Evolutionary conservation across 2,113 vertebrate genomes (phyloP), one percentile per base, ranked within the genome.

Genomic region (Poeciliopsis turrubarensis): DNA sequence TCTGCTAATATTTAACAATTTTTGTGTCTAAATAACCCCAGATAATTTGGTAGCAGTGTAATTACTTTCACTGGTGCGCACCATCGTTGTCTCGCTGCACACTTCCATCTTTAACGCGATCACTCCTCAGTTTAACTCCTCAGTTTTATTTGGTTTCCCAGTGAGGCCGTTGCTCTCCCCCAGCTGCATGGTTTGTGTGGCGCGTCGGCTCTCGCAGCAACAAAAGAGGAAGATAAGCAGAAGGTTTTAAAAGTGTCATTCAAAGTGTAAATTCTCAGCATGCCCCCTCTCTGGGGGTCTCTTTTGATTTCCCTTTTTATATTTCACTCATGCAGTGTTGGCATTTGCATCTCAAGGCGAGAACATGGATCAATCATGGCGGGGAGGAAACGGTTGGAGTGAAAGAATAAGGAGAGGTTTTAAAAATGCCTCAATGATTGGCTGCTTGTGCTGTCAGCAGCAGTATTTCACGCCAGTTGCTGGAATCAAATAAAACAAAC

Each of bases 371-470:
- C 86, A 87, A 79, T 87, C 85, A 80, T 79, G 19, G 32, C n/a
- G 1, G 37, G 57, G 80, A 68, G 29, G 25, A 30, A 73, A 83
- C 39, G 44, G 8, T 65, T 25, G 7, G 34, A 61, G 80, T 30
- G 70, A 81, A 73, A 73, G 72, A 88, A 81, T 75, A 70, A 62
- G 75, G 67, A 75, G 80, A 81, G 75, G 76, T 77, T 83, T 89
- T 84, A 82, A 83, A 79, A 79, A 87, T 83, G 75, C 86, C 79
- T 69, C 1, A 27, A 32, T 89, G 86, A 90, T 87, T 87, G 82
- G 71, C 69, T 79, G 76, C 76, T 72, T 66, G 76, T 13, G 60
- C 75, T 73, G 83, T 67, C 79, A n/a, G 72, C 51, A 0, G 44
- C 51, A 22, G 75, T 86, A 66, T 80, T 75, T 85, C 80, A 86